These are phyloP conservation scores for Exaiptasia diaphana DNA, from an alignment of 64 coral and sea anemone genomes.

Conservation along the genomic window DNA sequence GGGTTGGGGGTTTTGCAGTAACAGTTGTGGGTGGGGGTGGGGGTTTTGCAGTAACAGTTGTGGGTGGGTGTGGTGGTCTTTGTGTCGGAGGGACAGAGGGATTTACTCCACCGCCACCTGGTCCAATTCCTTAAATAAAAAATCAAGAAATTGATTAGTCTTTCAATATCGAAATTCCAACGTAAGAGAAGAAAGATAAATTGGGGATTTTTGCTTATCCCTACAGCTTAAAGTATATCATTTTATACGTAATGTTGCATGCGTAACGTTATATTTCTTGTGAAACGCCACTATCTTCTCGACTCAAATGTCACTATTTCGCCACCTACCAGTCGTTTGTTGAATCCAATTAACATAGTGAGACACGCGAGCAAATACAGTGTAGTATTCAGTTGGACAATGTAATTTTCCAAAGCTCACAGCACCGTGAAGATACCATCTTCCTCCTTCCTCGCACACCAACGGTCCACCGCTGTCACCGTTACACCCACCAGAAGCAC, in stretches of 20 bases:
- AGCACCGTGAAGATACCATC: constrained; percentile 55
- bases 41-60: neutral
- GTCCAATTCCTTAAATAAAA: neutral
- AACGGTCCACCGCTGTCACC: constrained; percentile 62
- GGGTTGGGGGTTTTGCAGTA: too few species aligned
- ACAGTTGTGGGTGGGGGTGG: constrained; percentile 10
- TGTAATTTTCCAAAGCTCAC: constrained; percentile 52
- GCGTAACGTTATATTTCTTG: neutral
- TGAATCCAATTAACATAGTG: constrained; percentile 49
- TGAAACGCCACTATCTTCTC: neutral
- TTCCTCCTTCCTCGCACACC: constrained; percentile 54
- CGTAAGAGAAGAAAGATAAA: neutral
- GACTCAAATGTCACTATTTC: constrained; percentile 1
- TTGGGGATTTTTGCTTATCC: too few species aligned
- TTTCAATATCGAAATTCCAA: neutral
- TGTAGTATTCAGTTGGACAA: constrained; percentile 60
- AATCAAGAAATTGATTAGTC: too few species aligned
- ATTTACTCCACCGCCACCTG: neutral
- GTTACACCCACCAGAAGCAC: constrained; percentile 72
- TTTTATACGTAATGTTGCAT: neutral
- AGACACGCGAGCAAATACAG: constrained; percentile 48
- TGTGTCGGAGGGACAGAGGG: neutral
- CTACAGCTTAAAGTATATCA: too few species aligned
- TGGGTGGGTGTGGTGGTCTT: neutral
- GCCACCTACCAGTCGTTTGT: constrained; percentile 19